Conservation (phyloP, 2,113 vertebrate species). For the Rhinopomastus cyanomelas region DNA sequence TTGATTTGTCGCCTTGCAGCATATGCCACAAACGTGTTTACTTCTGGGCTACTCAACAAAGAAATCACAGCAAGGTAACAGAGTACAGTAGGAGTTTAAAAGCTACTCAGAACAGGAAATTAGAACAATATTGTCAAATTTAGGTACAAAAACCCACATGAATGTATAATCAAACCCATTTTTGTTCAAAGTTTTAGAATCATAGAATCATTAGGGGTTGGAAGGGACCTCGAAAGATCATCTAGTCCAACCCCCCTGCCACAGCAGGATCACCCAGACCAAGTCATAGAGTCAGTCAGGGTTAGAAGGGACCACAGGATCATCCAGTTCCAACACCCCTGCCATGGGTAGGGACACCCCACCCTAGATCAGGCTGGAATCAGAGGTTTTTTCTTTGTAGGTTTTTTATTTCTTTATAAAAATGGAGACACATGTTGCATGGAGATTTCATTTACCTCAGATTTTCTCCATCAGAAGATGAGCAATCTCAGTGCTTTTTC, state of each 20-base stretch:
- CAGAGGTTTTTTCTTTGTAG: background rate
- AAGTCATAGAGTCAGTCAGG: no score
- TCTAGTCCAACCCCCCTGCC: no score
- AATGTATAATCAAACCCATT: background rate
- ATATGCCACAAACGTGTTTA: background rate
- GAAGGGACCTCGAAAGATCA: no score
- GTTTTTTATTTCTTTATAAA: background rate
- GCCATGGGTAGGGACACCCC: no score
- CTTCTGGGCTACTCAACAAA: background rate
- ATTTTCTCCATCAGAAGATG: background rate
- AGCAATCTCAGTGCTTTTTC: background rate
- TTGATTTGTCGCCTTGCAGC: background rate
- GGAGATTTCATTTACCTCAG: background rate
- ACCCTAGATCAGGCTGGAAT: no score
- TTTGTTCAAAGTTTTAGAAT: background rate
- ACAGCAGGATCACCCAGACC: no score
- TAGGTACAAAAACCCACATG: fast-evolving
- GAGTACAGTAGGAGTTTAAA: background rate
- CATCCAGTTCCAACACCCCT: no score
- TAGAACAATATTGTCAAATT: background rate
- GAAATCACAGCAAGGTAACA: background rate
- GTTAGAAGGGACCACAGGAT: no score
- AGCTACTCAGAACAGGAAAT: background rate
- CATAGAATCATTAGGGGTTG: no score
- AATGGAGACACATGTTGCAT: background rate